Base-by-base conservation (phyloP, 2,797 vertebrate genomes). In the Chaunax sp. region DNA sequence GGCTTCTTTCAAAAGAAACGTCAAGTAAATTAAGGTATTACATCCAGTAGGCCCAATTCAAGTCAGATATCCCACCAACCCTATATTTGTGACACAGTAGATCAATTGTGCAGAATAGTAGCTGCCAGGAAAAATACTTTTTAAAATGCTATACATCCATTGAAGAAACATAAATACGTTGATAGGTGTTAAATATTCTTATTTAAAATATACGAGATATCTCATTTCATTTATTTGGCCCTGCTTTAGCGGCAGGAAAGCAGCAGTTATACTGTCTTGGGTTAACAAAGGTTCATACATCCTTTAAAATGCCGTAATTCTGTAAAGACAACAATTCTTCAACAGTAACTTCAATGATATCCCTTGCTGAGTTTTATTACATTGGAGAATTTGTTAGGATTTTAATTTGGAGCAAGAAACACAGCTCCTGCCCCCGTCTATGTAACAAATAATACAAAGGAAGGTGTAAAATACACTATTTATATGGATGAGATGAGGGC, bases 1-100 rank as follows among this genome's bases (percentile, higher is more conserved):
- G 91, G 91, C 91, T 92, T 92, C 80, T 86, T 90, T 92, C 78
- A 83, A 92, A 86, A 86, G 56, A 90, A 91, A 91, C 81, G 73
- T 91, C 88, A 91, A 91, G 87, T 87, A 88, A 90, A 90, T 87
- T 57, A 90, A 85, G 84, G 80, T 84, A 69, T 82, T 90, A 90
- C 88, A 92, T 91, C 89, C 89, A 92, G 80, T 81, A 87, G 85
- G 89, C 86, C 89, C 72, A 75, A 90, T 85, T 87, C 79, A 86
- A 90, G 85, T 88, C 81, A 84, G 66, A 81, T 80, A 83, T 74
- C 73, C 73, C 75, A 81, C 71, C 67, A 71, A 77, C 65, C 78
- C 66, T 60, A 72, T 82, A 81, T 81, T 65, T 87, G 82, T 85
- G 79, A 87, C 82, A 89, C 86, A 86, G 80, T 77, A 80, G 66